Base-by-base conservation (phyloP, 1,140 invertebrate species). In the Zelostemma sp. region DNA sequence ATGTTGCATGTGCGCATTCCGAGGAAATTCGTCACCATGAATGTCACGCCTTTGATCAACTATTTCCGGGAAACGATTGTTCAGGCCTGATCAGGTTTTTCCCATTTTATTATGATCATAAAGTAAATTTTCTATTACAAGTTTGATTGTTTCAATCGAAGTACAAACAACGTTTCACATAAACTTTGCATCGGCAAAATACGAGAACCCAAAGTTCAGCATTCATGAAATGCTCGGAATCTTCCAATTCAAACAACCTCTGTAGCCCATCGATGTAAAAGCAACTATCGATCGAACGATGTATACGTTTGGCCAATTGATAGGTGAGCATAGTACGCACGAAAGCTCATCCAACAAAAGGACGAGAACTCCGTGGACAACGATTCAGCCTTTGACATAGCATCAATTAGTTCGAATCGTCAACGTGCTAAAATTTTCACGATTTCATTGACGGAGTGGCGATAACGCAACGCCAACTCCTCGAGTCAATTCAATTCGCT, bases 341-440 rank as follows among this genome's bases (percentile, higher is more conserved):
- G 46, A 60, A 28, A 28, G 25, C 25, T 28, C 25, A 28, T 28
- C n/a, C 3, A 61, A 67, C 64, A 67, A 67, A 67, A 67, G 57
- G 54, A 60, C 47, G 35, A 51, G 35, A 33, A 45, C 16, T 50
- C 6, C 38, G 60, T 17, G 25, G 21, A 16, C 16, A 17, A 18
- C 17, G 9, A 6, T 25, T 19, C 17, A 11, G 38, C 12, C 41
- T 45, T 45, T 43, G 45, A 53, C 54, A 53, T 1, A 47, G 40
- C 56, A 64, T 65, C 62, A 43, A 65, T 58, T 55, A 58, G 57
- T 48, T 49, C 61, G 54, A 64, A 55, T 55, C 16, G 33, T 35
- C 33, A n/a, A 35, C 33, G 33, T n/a, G 33, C 21, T 17, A 18
- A 49, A 57, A 57, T 64, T 64, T 64, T 54, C 57, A 54, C 38